Base-by-base conservation (phyloP, 1,140 invertebrate genomes). In the Uloborus diversus region DNA sequence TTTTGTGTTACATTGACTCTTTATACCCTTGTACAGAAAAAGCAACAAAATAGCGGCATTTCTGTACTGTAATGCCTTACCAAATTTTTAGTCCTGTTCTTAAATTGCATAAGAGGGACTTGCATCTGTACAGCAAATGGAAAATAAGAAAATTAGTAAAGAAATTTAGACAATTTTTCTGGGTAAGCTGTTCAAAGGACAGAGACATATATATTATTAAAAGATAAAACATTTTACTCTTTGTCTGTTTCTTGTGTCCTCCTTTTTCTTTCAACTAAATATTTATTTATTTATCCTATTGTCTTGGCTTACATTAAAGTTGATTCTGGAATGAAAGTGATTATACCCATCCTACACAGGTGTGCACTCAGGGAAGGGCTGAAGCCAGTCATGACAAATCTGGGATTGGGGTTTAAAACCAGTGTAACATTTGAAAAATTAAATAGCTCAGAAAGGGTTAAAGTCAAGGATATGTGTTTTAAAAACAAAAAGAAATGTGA, bases 181-280 rank as follows among this genome's bases (percentile, higher is more conserved):
- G 61, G 73, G 62, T 65, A 78, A 37, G 49, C 73, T 65, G 61
- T 65, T 65, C 62, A 76, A 28, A 78, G 73, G 51, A 51, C 28
- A 78, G 59, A 78, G 73, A 78, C 56, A 78, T 78, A 75, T 75
- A 78, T 78, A 78, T 78, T 78, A 78, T 78, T 78, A 78, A 78
- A 78, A 78, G 73, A 78, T 78, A 47, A 78, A 78, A 66, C 62
- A 66, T 78, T 78, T 78, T 78, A 66, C 7, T 9, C 20, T 53
- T 78, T 64, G 37, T 73, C 25, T 49, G 13, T 75, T 28, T 71
- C 23, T 57, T 59, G 37, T 42, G 37, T 42, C 0, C 37, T 42
- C 37, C 17, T 42, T n/a, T n/a, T n/a, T n/a, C n/a, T n/a, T n/a
- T n/a, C n/a, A n/a, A n/a, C n/a, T n/a, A n/a, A n/a, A n/a, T n/a